Evolutionary conservation across 2,113 vertebrate species (phyloP), one percentile per base, ranked within the genome.

Genomic region (Bagarius yarrelli): DNA sequence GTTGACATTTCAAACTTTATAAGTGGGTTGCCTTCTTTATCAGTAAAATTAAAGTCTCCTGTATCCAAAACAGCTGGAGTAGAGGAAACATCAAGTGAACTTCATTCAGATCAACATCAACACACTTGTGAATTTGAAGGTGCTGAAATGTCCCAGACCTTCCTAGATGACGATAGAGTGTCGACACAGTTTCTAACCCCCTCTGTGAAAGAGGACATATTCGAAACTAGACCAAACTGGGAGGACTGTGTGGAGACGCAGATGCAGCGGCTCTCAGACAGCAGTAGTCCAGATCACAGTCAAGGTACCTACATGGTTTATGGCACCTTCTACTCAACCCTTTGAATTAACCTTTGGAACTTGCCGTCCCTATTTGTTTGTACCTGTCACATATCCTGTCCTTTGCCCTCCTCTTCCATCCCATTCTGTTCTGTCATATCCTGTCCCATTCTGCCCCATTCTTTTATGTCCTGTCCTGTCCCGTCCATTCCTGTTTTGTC

Each of bases 171-270:
- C 90, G 96, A 96, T 88, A 94, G 91, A 83, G 91, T 92, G 87
- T 91, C 88, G 60, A 89, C 93, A 81, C 90, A 88, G 89, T 89
- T 77, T 69, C 87, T 87, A 85, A 91, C 95, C 80, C 91, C 93
- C 85, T 91, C 94, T 90, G 88, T 93, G 88, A 94, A 92, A 83
- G 96, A 95, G 90, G 96, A 98, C 93, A 93, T 96, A 88, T 97
- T 98, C 97, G 95, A 97, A 92, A 94, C 93, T 88, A 95, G 95
- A 91, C 94, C 95, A 88, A 93, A 95, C 90, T 96, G 94, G 95
- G 96, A 98, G 91, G 95, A 96, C 92, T 95, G 92, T 78, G 91
- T 98, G 93, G 96, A 97, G 94, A 98, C 96, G 93, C 95, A 97
- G 94, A 97, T 96, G 94, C 94, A 97, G 92, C 95, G 94, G 94